phyloP scores from a whole-genome alignment of 2,797 vertebrate genomes.

The Dendrocincla tyrannina region DNA sequence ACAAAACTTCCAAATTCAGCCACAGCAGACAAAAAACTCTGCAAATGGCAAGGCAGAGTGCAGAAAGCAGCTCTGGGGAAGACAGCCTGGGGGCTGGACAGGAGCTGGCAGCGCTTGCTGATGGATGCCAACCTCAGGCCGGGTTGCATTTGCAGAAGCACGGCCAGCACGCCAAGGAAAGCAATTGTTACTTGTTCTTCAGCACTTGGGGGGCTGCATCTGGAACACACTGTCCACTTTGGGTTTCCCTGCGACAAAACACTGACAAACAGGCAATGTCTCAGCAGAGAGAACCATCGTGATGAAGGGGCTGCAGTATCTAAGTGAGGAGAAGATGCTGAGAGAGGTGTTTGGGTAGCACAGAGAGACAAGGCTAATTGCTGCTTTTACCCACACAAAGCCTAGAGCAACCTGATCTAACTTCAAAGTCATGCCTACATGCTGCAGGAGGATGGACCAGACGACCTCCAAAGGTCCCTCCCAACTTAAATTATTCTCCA shows the following conservation, averaged over 20 bases:
- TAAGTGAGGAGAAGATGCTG: not conserved
- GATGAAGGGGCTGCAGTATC: not conserved
- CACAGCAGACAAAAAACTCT: not conserved
- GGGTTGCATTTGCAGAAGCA: not conserved
- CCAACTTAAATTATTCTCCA: not conserved
- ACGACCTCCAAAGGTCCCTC: not conserved
- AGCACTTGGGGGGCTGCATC: not conserved
- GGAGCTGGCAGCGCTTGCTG: fast-evolving
- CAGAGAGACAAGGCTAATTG: not conserved
- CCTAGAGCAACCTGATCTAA: not conserved
- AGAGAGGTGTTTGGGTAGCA: not conserved
- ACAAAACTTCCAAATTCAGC: not conserved
- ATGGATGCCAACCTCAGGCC: fast-evolving
- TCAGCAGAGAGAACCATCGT: not conserved
- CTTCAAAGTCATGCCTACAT: not conserved
- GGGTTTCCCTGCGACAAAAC: not conserved
- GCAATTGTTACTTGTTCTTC: not conserved
- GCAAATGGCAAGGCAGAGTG: fast-evolving
- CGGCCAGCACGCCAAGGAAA: not conserved
- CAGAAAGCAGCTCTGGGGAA: not conserved
- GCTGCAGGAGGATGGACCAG: not conserved
- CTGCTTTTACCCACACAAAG: not conserved
- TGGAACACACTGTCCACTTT: not conserved
- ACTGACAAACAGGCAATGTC: not conserved
- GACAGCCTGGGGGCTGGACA: not conserved